Evolutionary conservation across 2,888 invertebrate genomes (phyloP).

Genomic region (Dolichomitus sp.): DNA sequence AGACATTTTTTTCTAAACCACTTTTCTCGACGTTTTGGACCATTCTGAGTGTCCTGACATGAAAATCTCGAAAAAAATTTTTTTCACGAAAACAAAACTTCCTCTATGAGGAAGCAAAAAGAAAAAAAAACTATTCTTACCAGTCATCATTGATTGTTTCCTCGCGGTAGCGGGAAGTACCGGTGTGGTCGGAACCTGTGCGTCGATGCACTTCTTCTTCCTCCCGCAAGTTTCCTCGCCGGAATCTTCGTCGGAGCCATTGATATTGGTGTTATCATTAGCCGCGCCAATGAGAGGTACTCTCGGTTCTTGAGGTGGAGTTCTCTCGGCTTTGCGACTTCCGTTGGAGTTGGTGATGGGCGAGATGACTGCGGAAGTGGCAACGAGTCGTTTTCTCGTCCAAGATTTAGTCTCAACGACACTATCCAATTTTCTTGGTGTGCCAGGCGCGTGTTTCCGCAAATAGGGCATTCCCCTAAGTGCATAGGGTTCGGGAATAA

Average conservation of each 20-base stretch:
- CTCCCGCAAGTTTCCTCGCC: slow-evolving; percentile 61
- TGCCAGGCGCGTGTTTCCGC: slow-evolving; percentile 78
- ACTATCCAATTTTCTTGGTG: slow-evolving; percentile 74
- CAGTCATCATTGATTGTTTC: slow-evolving; percentile 83
- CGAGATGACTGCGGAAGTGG: slow-evolving; percentile 14
- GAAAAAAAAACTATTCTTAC: slow-evolving; percentile 64
- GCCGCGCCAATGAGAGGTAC: slow-evolving; percentile 79
- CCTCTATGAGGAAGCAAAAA: too few species aligned
- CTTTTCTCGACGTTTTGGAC: too few species aligned
- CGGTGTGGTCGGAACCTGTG: slow-evolving; percentile 78
- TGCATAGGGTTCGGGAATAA: slow-evolving; percentile 84
- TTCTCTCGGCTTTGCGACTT: slow-evolving; percentile 76
- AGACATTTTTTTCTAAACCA: too few species aligned
- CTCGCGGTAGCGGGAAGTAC: slow-evolving; percentile 72
- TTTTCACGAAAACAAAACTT: too few species aligned
- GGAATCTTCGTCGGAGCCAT: slow-evolving; percentile 63
- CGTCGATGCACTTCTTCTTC: slow-evolving; percentile 73
- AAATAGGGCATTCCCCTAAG: slow-evolving; percentile 83
- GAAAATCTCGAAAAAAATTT: too few species aligned
- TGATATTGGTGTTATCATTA: neutral
- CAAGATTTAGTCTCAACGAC: neutral
- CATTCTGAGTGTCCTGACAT: too few species aligned
- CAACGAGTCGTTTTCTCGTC: slow-evolving; percentile 48
- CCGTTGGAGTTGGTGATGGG: slow-evolving; percentile 1
- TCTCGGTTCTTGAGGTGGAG: slow-evolving; percentile 82